phyloP scores from a whole-genome alignment of 2,797 vertebrate species.

The Myotis findleyi region DNA sequence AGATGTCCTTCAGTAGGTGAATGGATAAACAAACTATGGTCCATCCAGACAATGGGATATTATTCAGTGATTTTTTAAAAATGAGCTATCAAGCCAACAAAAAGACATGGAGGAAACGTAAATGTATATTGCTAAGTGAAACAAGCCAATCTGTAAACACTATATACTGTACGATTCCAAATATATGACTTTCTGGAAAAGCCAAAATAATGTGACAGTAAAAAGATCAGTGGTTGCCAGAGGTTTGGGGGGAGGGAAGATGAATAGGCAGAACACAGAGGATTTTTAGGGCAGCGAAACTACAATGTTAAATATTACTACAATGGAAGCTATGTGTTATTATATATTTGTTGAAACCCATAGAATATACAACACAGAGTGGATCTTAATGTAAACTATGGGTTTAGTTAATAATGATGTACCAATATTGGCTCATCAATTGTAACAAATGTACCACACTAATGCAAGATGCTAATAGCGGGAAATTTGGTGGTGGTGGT shows the following conservation, averaged over 20 bases:
- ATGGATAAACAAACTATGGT: not conserved
- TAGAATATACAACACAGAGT: no score
- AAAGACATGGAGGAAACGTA: not conserved
- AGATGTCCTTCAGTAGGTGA: not conserved
- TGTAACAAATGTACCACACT: not conserved
- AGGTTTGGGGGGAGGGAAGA: not conserved
- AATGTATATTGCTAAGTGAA: not conserved
- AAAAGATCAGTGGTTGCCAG: not conserved
- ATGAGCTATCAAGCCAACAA: not conserved
- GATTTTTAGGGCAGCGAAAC: not conserved
- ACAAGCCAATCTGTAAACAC: not conserved
- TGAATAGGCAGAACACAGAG: not conserved
- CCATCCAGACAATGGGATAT: not conserved
- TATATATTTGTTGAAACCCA: not conserved
- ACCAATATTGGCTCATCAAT: not conserved
- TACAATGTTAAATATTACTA: not conserved
- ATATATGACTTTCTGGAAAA: not conserved
- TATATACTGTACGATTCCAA: not conserved
- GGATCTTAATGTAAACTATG: not conserved
- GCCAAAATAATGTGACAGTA: not conserved
- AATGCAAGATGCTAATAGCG: not conserved
- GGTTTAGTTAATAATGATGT: not conserved
- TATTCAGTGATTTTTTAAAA: not conserved
- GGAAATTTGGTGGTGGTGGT: not conserved
- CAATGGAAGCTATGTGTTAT: not conserved